Conservation (phyloP, 2,888 invertebrate genomes). For the Flexamia atlantica region DNA sequence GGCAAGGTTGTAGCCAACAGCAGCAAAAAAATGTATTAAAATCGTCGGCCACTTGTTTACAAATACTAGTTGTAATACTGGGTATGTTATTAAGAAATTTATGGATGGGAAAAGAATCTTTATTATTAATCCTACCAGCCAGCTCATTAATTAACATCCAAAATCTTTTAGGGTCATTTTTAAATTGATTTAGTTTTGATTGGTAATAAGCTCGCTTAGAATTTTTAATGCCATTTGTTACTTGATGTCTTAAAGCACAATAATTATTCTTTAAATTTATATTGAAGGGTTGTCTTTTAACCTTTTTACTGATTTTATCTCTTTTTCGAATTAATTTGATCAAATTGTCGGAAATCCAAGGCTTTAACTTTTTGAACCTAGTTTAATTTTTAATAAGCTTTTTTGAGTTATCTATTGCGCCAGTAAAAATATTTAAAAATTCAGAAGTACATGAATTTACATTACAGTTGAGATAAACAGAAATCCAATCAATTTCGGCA, state of each 20-base stretch:
- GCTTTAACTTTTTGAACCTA: neutral
- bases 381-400: neutral
- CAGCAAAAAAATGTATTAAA: constrained; percentile 51
- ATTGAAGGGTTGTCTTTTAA: constrained; percentile 48
- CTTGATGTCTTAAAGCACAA: constrained; percentile 8
- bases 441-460: neutral
- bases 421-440: neutral
- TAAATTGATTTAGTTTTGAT: constrained; percentile 7
- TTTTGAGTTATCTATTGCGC: neutral
- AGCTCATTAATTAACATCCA: constrained; percentile 42
- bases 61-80: neutral
- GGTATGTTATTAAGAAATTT: neutral
- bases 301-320: constrained; percentile 25
- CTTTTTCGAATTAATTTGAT: neutral
- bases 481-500: neutral
- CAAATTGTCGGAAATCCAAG: constrained; percentile 26
- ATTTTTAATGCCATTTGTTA: neutral
- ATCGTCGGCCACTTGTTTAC: constrained; percentile 34
- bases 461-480: no score
- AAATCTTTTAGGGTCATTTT: constrained; percentile 38
- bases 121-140: constrained; percentile 8
- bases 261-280: neutral
- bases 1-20: constrained; percentile 43
- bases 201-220: constrained; percentile 22
- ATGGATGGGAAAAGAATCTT: constrained; percentile 4